Base-by-base conservation (phyloP, 2,888 invertebrate species). In the Cephus spinipes region DNA sequence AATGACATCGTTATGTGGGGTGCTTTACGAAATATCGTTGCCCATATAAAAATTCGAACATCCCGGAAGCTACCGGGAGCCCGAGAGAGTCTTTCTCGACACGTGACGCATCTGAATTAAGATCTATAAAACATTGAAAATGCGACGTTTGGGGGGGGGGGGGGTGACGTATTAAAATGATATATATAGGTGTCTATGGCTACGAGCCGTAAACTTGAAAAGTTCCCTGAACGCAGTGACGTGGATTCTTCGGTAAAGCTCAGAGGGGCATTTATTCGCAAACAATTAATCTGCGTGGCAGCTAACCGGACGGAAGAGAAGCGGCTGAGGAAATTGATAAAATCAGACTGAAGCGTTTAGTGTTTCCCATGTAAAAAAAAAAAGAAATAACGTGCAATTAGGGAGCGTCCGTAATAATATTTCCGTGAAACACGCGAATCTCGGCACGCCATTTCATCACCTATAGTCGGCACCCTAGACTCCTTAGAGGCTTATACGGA, bases 1-100 rank as follows among this genome's bases (percentile, higher is more conserved):
- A 78, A 78, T 76, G 75, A 75, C 75, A 33, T 34, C 76, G 73
- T 78, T 71, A 76, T 30, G 33, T 69, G 30, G 78, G 33, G 40
- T 55, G 40, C 23, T 55, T 55, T 55, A 55, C 23, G 40, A 55
- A 55, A 55, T 55, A 55, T 40, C 40, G 40, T 55, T 23, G 15
- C 15, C 4, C 40, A 9, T 23, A 55, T 23, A 23, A 55, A 55
- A 55, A 55, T 2, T 15, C 23, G 9, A 55, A 55, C 23, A 23
- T 55, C 23, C 23, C 40, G 6, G 0, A 55, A 55, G 40, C 23
- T 55, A 55, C 23, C 6, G 9, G 9, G 1, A 9, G 40, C 40
- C 23, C 40, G 40, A 9, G 40, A 40, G 6, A 55, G 23, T 23
- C 40, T 23, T 55, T 6, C 23, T 6, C 23, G 15, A 55, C 40